Conservation (phyloP, 23 tunicate genomes). For the Halocynthia roretzi region DNA sequence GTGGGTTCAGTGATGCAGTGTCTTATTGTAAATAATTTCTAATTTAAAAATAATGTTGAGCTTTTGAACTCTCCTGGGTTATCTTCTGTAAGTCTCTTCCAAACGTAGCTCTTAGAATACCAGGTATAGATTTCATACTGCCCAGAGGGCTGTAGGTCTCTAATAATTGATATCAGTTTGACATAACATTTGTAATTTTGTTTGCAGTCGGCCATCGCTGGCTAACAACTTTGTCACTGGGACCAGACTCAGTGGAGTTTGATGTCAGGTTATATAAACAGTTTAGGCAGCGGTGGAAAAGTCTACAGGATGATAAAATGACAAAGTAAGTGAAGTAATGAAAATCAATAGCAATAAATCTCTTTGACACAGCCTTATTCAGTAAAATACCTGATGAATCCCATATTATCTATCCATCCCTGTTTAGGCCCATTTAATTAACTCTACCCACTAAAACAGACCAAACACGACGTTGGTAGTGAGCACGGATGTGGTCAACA, state of each 20-base stretch:
- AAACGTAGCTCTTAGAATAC: too few species aligned
- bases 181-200: not conserved
- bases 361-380: not conserved
- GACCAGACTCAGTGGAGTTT: conserved; percentile 66
- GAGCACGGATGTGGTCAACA: conserved; percentile 40
- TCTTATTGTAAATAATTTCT: not conserved
- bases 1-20: conserved; percentile 12
- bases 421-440: not conserved
- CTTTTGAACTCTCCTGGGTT: too few species aligned
- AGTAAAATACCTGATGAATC: not conserved
- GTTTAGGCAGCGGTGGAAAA: conserved; percentile 33
- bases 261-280: conserved; percentile 53
- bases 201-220: conserved; percentile 81
- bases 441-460: conserved; percentile 5
- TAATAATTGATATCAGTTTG: too few species aligned
- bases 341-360: not conserved
- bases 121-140: too few species aligned
- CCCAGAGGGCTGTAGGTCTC: too few species aligned
- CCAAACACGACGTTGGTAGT: conserved; percentile 30
- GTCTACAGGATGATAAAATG: conserved; percentile 21
- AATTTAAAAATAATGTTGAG: too few species aligned
- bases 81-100: too few species aligned
- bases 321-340: conserved; percentile 25
- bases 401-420: not conserved
- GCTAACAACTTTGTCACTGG: conserved; percentile 69